Conservation (phyloP, 2,888 invertebrate genomes). For the Dicranocentrus wangi region DNA sequence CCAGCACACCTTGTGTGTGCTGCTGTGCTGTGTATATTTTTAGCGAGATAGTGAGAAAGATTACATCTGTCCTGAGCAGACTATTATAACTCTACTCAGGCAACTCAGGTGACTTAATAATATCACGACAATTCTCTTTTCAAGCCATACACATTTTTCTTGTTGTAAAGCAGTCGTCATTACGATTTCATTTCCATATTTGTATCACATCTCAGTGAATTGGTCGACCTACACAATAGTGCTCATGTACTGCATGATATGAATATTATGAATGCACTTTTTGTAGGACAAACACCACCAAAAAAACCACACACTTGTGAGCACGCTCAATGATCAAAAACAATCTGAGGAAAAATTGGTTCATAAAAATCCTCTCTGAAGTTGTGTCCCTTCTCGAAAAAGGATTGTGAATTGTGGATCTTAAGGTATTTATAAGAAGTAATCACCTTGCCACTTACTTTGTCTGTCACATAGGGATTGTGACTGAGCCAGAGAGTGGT, state of each 20-base stretch:
- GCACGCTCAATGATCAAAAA: conserved; percentile 20
- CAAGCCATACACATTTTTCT: conserved; percentile 2
- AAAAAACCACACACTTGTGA: not conserved
- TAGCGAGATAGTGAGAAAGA: not conserved
- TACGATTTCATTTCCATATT: conserved; percentile 14
- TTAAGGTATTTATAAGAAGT: conserved; percentile 7
- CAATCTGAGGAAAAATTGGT: conserved; percentile 19
- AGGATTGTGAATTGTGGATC: not conserved
- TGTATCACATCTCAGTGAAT: not conserved
- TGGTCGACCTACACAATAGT: no score
- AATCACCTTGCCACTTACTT: conserved; percentile 25
- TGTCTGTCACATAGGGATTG: not conserved
- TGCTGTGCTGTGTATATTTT: not conserved
- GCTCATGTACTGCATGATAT: not conserved
- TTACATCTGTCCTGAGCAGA: no score
- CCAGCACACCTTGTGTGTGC: no score
- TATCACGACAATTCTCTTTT: conserved; percentile 24
- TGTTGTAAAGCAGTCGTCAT: not conserved
- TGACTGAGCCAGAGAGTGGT: not conserved
- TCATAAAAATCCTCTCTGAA: not conserved
- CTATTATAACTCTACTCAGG: no score
- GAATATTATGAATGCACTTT: not conserved
- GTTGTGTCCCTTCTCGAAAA: not conserved
- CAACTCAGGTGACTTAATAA: conserved; percentile 34
- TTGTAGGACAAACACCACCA: conserved; percentile 11